Evolutionary conservation across 2,113 vertebrate species (phyloP), one percentile per base, ranked within the genome.

Genomic region (Stercorarius parasiticus): DNA sequence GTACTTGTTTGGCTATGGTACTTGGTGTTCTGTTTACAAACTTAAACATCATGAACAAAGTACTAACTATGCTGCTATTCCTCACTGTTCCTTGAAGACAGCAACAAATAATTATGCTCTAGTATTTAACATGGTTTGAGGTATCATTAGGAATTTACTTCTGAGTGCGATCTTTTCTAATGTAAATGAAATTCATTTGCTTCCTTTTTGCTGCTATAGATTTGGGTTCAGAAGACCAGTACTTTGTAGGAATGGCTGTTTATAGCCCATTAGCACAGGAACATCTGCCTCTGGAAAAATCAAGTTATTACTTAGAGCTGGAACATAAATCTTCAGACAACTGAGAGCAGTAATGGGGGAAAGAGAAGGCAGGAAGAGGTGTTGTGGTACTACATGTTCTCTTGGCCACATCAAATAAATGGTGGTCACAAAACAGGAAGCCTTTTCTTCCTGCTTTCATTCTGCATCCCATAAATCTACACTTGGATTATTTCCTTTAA

Each of bases 351-450:
- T 23, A 92, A 77, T 11, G 38, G 43, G n/a, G 62, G 53, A 85
- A 90, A 76, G 62, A 59, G 61, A 66, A 90, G 71, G 53, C 79
- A 90, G 83, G 89, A 97, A 67, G 69, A 74, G 58, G 32, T 91
- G 72, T n/a, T 83, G 22, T 91, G 27, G 30, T 80, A 19, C 73
- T 93, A 26, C 30, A n/a, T 50, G 61, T 36, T 92, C 49, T 93
- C 49, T 93, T 93, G 69, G 49, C 74, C 71, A 77, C 58, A 69
- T 78, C 69, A 96, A 73, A 91, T 86, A 86, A 86, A 83, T 49
- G 55, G 49, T 30, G 42, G 42, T 70, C 25, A 70, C 66, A 38
- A 49, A 92, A 77, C n/a, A 81, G 82, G 79, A 88, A 90, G 38
- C 17, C 38, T 86, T 47, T 85, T 95, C 47, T 79, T 93, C 53